These are phyloP conservation scores for roundworm (Caenorhabditis elegans) DNA, from an alignment of 1,140 invertebrate species.

Conservation along the genomic window WBcel235 BX284605.5:5501-6000, in stretches of 20 bases:
- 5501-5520: no score
- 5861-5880: conserved; percentile 22
- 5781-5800: neutral
- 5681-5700: neutral
- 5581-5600: neutral
- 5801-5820: neutral
- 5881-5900: conserved; percentile 12
- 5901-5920: neutral
- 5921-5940: neutral
- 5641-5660: conserved; percentile 26
- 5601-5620: neutral
- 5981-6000: neutral
- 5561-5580: neutral
- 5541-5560: neutral
- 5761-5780: neutral
- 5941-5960: conserved; percentile 4
- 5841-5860: neutral
- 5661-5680: conserved; percentile 34
- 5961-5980: neutral
- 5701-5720: neutral
- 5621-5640: neutral
- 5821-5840: conserved; percentile 3
- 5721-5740: neutral
- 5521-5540: neutral
- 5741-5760: neutral